phyloP scores from a whole-genome alignment of 2,888 invertebrate genomes.

The Terebella lapidaria region DNA sequence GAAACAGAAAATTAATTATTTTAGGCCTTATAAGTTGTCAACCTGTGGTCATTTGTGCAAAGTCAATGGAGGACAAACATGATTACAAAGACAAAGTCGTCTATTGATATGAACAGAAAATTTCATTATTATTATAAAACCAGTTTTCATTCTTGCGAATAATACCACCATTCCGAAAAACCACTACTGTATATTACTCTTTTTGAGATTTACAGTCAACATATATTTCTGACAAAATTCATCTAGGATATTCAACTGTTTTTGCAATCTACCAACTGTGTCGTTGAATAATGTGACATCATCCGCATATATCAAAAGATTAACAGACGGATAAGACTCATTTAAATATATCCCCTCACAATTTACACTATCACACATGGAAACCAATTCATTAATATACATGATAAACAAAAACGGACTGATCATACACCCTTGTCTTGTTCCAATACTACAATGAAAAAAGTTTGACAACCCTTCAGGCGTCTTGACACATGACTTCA shows the following conservation, averaged over 20 bases:
- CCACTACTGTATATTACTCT: background rate
- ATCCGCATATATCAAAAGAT: background rate
- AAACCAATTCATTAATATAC: background rate
- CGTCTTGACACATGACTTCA: background rate
- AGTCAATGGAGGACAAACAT: too few species aligned
- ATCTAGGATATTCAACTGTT: background rate
- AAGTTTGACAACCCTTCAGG: background rate
- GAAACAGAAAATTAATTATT: too few species aligned
- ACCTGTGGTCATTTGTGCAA: too few species aligned
- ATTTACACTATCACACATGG: background rate
- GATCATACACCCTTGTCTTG: conserved; percentile 4
- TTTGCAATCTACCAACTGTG: background rate
- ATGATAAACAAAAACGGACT: background rate
- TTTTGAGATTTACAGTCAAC: background rate
- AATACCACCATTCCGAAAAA: background rate
- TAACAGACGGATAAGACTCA: background rate
- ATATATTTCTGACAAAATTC: background rate
- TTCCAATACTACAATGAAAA: background rate
- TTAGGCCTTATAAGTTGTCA: too few species aligned
- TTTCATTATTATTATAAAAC: too few species aligned
- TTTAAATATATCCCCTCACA: background rate
- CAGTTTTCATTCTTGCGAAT: background rate
- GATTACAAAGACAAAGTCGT: too few species aligned
- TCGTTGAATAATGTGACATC: background rate
- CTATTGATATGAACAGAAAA: too few species aligned